Base-by-base conservation (phyloP, 2,888 invertebrate genomes). In the Lycaena phlaeas region DNA sequence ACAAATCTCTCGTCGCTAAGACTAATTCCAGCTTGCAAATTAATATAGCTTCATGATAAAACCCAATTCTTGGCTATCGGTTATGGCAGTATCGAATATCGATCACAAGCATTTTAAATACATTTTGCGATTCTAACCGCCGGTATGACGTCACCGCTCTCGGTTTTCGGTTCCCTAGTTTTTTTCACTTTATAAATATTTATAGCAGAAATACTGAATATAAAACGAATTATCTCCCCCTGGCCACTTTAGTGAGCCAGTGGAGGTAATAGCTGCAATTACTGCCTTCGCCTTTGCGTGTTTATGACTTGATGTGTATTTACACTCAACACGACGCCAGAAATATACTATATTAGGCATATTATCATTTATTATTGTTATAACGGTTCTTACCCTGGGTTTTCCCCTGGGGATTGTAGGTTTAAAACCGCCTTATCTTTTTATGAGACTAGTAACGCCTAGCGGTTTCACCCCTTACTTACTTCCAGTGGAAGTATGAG, bases 281-380 rank as follows among this genome's bases (percentile, higher is more conserved):
- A 34, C 34, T 12, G 11, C 22, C 17, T 18, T 11, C 22, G 22
- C 18, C 30, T 30, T 34, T 12, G 18, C 34, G 34, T 34, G 34
- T 34, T 34, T 34, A 34, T 34, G 18, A 34, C 34, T 18, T 4
- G 22, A 22, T 18, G 12, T 22, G 22, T 34, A 4, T 22, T 14
- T 12, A 9, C 22, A 12, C 15, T 9, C 12, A 12, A 15, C 3
- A 2, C 1, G 18, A 11, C 12, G 15, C 2, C 22, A 22, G 4
- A 18, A 18, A 18, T 22, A 22, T 22, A 22, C 22, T n/a, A n/a
- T n/a, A n/a, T n/a, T n/a, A n/a, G n/a, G n/a, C 5, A 22, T 22
- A 18, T 18, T 18, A 22, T 22, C 22, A 9, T 22, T 9, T 3
- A 22, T 22, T 22, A 6, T 22, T 7, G 3, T 22, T 5, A 22